phyloP scores from a whole-genome alignment of 2,888 invertebrate species.

The Melanchra persicariae region DNA sequence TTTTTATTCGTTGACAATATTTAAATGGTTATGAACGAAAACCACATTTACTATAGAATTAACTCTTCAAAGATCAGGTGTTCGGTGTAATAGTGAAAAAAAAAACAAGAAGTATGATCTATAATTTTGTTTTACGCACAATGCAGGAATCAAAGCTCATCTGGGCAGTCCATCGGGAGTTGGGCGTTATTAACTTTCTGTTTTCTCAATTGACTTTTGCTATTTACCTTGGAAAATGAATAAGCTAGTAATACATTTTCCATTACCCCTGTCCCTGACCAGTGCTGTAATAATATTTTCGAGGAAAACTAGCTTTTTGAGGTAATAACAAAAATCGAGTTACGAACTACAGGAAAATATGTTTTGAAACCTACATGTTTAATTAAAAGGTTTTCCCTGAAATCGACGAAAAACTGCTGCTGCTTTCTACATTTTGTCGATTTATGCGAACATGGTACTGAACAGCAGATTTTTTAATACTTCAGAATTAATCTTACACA shows the following conservation, averaged over 20 bases:
- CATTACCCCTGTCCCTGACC: slow-evolving; percentile 19
- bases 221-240: slow-evolving; percentile 53
- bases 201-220: slow-evolving; percentile 45
- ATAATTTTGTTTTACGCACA: slow-evolving; percentile 26
- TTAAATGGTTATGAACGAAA: too few relatives aligned
- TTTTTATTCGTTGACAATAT: too few relatives aligned
- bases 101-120: not conserved
- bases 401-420: too few relatives aligned
- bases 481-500: too few relatives aligned
- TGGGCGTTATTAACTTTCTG: slow-evolving; percentile 47
- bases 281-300: slow-evolving; percentile 11
- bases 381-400: not conserved
- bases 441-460: too few relatives aligned
- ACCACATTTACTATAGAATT: too few relatives aligned
- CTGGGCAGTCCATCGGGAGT: slow-evolving; percentile 35
- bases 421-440: too few relatives aligned
- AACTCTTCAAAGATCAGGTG: not conserved
- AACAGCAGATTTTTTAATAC: too few relatives aligned
- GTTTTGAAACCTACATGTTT: not conserved
- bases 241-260: slow-evolving; percentile 42
- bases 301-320: not conserved
- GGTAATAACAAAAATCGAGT: slow-evolving; percentile 7
- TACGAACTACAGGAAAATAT: not conserved
- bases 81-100: not conserved
- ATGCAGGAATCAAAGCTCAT: slow-evolving; percentile 29